phyloP scores from a whole-genome alignment of 2,113 vertebrate species.

The Oophaga pumilio region DNA sequence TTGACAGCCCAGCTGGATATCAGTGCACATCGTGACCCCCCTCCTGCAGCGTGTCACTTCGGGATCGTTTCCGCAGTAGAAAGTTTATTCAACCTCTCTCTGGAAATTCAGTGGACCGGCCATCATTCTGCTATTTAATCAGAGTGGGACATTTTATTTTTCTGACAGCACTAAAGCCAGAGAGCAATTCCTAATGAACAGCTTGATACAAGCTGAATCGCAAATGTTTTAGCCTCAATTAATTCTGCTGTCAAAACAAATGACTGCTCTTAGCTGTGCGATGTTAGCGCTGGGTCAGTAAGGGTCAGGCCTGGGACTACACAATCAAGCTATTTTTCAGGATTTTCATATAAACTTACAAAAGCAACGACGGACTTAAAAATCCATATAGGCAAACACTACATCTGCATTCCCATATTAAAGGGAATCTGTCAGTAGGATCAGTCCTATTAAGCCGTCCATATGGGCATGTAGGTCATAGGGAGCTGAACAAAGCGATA shows the following conservation, averaged over 20 bases:
- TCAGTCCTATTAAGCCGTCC: too few relatives aligned
- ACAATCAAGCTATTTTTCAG: slow-evolving; percentile 64
- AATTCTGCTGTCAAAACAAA: slow-evolving; percentile 96
- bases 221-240: slow-evolving; percentile 91
- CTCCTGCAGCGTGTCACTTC: slow-evolving; percentile 84
- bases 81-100: slow-evolving; percentile 95
- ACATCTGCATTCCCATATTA: neutral
- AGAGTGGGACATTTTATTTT: slow-evolving; percentile 83
- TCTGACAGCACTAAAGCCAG: slow-evolving; percentile 85
- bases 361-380: neutral
- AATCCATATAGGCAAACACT: neutral
- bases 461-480: too few relatives aligned
- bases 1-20: slow-evolving; percentile 93
- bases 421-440: too few relatives aligned
- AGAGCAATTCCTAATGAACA: slow-evolving; percentile 87
- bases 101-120: slow-evolving; percentile 75
- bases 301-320: slow-evolving; percentile 79
- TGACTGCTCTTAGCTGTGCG: slow-evolving; percentile 77
- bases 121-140: slow-evolving; percentile 85
- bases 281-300: slow-evolving; percentile 75
- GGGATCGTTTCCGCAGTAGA: slow-evolving; percentile 88
- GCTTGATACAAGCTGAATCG: slow-evolving; percentile 86
- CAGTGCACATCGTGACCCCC: slow-evolving; percentile 81
- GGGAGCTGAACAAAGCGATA: too few relatives aligned
- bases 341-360: neutral